Base-by-base conservation (phyloP, 2,797 vertebrate species). In the Danio tinwini region DNA sequence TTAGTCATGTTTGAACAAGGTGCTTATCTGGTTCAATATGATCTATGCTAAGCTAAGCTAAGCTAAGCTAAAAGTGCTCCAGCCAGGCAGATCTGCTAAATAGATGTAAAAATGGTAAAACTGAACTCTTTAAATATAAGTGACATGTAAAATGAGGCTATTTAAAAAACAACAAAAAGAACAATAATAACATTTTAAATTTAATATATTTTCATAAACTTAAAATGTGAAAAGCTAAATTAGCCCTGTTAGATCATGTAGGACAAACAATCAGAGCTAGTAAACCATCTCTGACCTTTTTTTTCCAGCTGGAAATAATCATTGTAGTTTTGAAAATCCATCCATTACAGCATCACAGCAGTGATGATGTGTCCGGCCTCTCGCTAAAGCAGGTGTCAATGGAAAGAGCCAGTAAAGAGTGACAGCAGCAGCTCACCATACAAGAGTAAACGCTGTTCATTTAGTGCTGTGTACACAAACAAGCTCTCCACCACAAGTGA, bases 391-490 rank as follows among this genome's bases (percentile, higher is more conserved):
- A 76, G 49, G 67, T 81, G 81, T 93, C 90, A 91, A 88, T 77
- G 75, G 86, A 88, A 85, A 78, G 67, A 86, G 87, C 86, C 90
- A 88, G 90, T 93, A 91, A 93, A 92, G 55, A 47, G 67, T 29
- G n/a, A 53, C 53, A 61, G 74, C 52, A 76, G 69, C 76, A 81
- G 79, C 74, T 81, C 91, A 91, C 90, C 88, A 90, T 89, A 87
- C 77, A 78, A 52, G 84, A 85, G 88, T 88, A 89, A 88, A 85
- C 81, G 70, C 76, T 83, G 87, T 86, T 89, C 92, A 90, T 92
- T 91, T 89, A 90, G 85, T 86, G 87, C 86, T 90, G 90, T 92
- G 93, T 92, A 84, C 81, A 83, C 83, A 71, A 59, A 50, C 53
- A 44, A 45, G 78, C 72, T 76, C 70, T 65, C 72, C 44, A 74